phyloP scores from a whole-genome alignment of 2,113 vertebrate species.

The Channa argus region DNA sequence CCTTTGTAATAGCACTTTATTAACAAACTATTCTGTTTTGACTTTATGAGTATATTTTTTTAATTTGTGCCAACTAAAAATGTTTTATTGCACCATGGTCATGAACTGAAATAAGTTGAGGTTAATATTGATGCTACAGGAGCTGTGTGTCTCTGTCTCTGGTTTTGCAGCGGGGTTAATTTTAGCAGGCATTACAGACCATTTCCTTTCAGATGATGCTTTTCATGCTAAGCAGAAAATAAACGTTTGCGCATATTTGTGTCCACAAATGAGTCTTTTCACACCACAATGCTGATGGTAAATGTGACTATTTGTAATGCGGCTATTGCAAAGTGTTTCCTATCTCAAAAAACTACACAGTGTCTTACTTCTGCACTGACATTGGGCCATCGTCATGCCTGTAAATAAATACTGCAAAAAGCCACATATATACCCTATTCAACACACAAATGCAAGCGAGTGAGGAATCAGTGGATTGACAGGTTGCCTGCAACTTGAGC shows the following conservation, averaged over 20 bases:
- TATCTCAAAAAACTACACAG: not conserved
- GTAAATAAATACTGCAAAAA: too few relatives aligned
- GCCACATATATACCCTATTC: conserved; percentile 5
- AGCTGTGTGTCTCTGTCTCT: not conserved
- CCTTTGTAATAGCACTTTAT: conserved; percentile 16
- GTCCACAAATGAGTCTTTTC: not conserved
- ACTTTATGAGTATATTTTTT: conserved; percentile 7
- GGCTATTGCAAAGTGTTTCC: not conserved
- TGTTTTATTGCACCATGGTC: not conserved
- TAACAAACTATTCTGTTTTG: conserved; percentile 21
- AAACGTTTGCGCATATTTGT: not conserved
- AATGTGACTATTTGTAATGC: too few relatives aligned
- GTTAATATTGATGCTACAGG: conserved; percentile 25
- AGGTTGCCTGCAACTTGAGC: conserved; percentile 45
- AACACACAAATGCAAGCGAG: conserved; percentile 42
- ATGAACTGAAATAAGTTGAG: conserved; percentile 38
- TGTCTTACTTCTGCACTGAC: conserved; percentile 24
- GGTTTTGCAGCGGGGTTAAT: conserved; percentile 15
- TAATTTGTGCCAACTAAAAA: not conserved
- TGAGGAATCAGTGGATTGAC: conserved; percentile 44
- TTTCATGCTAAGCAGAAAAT: not conserved
- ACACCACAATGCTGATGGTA: too few relatives aligned
- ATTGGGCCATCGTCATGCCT: not conserved
- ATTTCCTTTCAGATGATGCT: not conserved
- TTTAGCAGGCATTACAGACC: conserved; percentile 13